Base-by-base conservation (phyloP, 1,140 invertebrate species). In the Cepaea nemoralis region DNA sequence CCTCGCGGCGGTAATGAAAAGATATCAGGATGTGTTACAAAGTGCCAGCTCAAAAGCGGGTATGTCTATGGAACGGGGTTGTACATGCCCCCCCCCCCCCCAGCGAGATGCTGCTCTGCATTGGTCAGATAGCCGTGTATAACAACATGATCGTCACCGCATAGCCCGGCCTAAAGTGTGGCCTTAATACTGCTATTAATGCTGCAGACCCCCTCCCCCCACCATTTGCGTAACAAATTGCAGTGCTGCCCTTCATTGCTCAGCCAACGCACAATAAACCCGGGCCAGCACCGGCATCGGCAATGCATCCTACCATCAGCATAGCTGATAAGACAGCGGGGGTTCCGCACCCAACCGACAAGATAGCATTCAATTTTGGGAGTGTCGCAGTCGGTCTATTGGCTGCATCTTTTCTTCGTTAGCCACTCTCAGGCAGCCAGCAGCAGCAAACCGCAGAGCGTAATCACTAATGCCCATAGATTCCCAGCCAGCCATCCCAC, bases 41-140 rank as follows among this genome's bases (percentile, higher is more conserved):
- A 63, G 22, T 10, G 59, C 59, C 33, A 16, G 2, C 16, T 63
- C 59, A n/a, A 63, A 63, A 16, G n/a, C 33, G 22, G 59, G 33
- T 31, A 6, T 31, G 59, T 63, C 59, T 31, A 67, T 27, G 75
- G 66, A 45, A 70, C 69, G 19, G 80, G 66, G 3, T 45, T 82
- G n/a, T 82, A 82, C 74, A 73, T 82, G 63, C 31, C 63, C n/a
- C n/a, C n/a, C n/a, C n/a, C n/a, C n/a, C n/a, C n/a, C 83, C 66
- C 27, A 77, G 63, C 69, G 42, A 83, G 33, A 78, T 73, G 66
- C 22, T 42, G 16, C 80, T 82, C n/a, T 37, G 59, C 12, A 66
- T 82, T 27, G 50, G 40, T 24, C 42, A 37, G 22, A 40, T 81
- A 5, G 22, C 35, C 16, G 66, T 50, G 6, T 82, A 81, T 69